Conservation (phyloP, 2,888 invertebrate genomes). For the Cryptocephalus moraei region DNA sequence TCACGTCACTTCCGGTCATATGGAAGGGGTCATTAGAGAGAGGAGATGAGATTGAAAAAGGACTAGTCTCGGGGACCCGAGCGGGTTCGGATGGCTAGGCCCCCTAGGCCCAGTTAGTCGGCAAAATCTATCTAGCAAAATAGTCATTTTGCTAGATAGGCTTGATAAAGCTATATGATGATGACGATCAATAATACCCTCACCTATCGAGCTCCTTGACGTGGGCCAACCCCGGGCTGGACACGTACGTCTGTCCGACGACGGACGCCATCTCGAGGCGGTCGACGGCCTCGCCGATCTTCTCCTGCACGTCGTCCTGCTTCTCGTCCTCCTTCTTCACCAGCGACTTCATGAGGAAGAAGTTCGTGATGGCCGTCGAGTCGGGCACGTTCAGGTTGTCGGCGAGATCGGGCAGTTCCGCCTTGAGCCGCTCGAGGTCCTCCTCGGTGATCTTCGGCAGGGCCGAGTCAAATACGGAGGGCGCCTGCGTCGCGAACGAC, state of each 20-base stretch:
- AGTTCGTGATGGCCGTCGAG: conserved; percentile 58
- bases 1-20: no score
- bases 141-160: no score
- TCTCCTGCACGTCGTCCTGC: conserved; percentile 5
- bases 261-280: conserved; percentile 34
- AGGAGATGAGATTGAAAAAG: no score
- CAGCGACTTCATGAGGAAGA: conserved; percentile 42
- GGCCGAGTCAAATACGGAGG: conserved; percentile 56
- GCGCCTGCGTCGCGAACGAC: conserved; percentile 70
- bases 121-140: no score
- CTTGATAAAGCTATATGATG: no score
- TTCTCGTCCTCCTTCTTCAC: conserved; percentile 21
- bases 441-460: conserved; percentile 24
- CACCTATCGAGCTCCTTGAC: conserved; percentile 37
- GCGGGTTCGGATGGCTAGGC: no score
- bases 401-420: conserved; percentile 53
- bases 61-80: no score
- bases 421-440: conserved; percentile 55
- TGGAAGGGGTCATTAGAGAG: no score
- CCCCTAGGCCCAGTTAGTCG: no score
- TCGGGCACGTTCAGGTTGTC: conserved; percentile 57
- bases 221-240: conserved; percentile 29
- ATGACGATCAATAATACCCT: conserved; percentile 10
- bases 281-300: background rate
- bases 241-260: conserved; percentile 27